Percentiles rank a stretch among this genome's conserved stretches.
These are phyloP conservation scores for Xenops minutus DNA, from an alignment of 2,797 vertebrate genomes.

Conservation along the genomic window DNA sequence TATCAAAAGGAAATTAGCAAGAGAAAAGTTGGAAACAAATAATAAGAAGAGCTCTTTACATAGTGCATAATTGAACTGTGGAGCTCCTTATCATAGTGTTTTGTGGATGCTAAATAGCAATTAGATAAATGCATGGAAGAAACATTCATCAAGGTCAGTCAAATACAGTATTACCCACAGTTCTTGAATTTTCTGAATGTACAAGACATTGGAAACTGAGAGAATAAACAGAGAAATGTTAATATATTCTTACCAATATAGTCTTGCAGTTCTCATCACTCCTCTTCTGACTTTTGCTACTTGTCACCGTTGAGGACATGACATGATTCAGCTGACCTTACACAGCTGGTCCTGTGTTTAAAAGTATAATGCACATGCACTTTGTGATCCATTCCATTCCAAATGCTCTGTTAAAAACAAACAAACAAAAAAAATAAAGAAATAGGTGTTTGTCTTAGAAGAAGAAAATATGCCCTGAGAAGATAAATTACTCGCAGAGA, in stretches of 20 bases:
- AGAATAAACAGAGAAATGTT: not conserved
- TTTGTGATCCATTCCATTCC: not conserved
- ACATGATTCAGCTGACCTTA: not conserved
- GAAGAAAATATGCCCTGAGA: not conserved
- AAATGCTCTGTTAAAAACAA: not conserved
- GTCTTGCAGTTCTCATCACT: not conserved
- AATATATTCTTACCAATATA: not conserved
- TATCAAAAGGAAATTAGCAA: not conserved
- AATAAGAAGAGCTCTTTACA: not conserved
- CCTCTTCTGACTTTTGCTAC: not conserved
- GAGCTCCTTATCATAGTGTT: not conserved
- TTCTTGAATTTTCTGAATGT: not conserved
- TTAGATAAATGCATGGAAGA: not conserved
- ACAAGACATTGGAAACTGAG: not conserved
- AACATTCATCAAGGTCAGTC: conserved; percentile 4
- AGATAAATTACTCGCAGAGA: not conserved
- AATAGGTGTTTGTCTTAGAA: not conserved
- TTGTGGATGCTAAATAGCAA: not conserved
- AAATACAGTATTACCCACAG: not conserved
- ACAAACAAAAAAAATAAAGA: not conserved
- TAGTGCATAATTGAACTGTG: not conserved
- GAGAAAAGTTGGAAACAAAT: not conserved
- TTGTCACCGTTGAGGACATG: not conserved
- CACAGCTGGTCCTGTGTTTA: accelerated
- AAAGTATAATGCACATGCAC: not conserved